Evolutionary conservation across 2,113 vertebrate species (phyloP).

Genomic region (Stercorarius parasiticus): DNA sequence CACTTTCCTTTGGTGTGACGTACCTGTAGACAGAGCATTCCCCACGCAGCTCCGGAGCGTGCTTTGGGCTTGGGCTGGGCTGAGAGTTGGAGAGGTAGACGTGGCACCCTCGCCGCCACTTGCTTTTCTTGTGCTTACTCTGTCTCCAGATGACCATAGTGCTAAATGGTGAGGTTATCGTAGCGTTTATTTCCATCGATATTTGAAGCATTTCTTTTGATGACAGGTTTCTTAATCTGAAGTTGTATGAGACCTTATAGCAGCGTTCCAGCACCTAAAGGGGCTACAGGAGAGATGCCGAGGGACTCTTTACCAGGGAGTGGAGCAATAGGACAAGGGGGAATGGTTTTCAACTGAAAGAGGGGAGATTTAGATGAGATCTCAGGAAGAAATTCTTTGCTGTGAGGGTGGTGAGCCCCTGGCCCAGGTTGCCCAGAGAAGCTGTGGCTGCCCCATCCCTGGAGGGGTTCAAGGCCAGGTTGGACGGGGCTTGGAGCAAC

Average conservation of each 20-base stretch:
- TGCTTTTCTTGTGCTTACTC: not conserved
- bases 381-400: not conserved
- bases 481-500: not conserved
- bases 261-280: not conserved
- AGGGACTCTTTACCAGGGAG: not conserved
- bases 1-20: not conserved
- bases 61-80: not conserved
- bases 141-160: not conserved
- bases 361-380: not conserved
- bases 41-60: fast-evolving
- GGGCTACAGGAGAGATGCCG: not conserved
- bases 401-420: not conserved
- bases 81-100: not conserved
- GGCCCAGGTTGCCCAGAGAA: not conserved
- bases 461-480: not conserved
- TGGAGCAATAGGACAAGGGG: not conserved
- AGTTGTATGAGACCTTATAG: not conserved
- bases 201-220: not conserved
- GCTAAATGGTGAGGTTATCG: not conserved
- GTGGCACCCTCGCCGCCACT: not conserved
- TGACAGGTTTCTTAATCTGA: not conserved
- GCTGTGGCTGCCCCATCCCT: not conserved
- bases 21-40: not conserved
- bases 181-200: not conserved
- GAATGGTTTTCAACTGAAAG: not conserved